Evolutionary conservation across 1,140 invertebrate genomes (phyloP).

Genomic region (Achroia grisella): DNA sequence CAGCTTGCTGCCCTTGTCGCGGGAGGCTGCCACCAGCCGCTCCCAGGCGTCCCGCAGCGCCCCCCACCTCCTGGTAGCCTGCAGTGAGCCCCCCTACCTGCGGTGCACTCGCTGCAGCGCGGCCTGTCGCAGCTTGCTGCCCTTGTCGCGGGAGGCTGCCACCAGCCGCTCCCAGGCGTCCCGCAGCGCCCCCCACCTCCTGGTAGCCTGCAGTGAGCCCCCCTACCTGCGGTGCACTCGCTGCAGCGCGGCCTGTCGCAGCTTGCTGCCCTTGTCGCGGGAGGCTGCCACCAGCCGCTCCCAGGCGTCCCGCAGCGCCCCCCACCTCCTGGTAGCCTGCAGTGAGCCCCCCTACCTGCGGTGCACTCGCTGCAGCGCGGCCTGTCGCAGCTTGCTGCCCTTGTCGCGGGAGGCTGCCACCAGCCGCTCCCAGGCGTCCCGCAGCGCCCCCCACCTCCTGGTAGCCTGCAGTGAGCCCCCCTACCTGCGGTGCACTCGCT

Average conservation of each 20-base stretch:
- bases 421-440: slow-evolving; percentile 42
- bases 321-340: slow-evolving; percentile 34
- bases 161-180: slow-evolving; percentile 46
- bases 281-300: slow-evolving; percentile 71
- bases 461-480: slow-evolving; percentile 36
- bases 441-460: slow-evolving; percentile 36
- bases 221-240: slow-evolving; percentile 66
- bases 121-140: slow-evolving; percentile 84
- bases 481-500: slow-evolving; percentile 84
- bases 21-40: slow-evolving; percentile 70
- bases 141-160: slow-evolving; percentile 84
- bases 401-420: slow-evolving; percentile 83
- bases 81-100: too few species aligned
- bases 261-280: slow-evolving; percentile 87
- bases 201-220: slow-evolving; percentile 33
- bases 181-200: slow-evolving; percentile 33
- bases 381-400: slow-evolving; percentile 84
- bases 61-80: too few species aligned
- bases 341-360: slow-evolving; percentile 50
- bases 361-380: slow-evolving; percentile 72
- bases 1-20: slow-evolving; percentile 88
- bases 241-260: slow-evolving; percentile 79
- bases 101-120: slow-evolving; percentile 84
- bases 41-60: too few species aligned
- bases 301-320: slow-evolving; percentile 39